Conservation (phyloP, 2,113 vertebrate genomes). For the Sisor rabdophorus region DNA sequence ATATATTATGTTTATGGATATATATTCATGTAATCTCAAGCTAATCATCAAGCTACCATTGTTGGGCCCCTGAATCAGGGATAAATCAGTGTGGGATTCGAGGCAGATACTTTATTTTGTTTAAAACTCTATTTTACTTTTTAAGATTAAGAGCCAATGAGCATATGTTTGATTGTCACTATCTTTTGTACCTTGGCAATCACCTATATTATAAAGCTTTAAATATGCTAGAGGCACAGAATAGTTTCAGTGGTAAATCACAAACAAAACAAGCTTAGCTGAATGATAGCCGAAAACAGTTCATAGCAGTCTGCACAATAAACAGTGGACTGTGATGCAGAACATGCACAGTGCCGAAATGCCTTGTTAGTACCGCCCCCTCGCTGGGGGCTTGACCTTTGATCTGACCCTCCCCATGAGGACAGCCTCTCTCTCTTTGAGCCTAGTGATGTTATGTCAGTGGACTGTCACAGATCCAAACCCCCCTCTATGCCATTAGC, state of each 20-base stretch:
- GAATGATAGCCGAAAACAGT: neutral
- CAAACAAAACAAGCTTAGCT: neutral
- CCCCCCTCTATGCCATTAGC: slow-evolving; percentile 51
- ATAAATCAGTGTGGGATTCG: neutral
- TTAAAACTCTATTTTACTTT: neutral
- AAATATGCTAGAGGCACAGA: neutral
- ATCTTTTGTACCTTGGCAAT: neutral
- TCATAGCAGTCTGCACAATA: neutral
- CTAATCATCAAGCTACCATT: too few species aligned
- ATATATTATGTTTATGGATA: too few species aligned
- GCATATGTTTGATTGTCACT: neutral
- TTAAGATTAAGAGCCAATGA: neutral
- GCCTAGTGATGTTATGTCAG: slow-evolving; percentile 59
- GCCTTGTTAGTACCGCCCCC: slow-evolving; percentile 55
- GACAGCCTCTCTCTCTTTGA: slow-evolving; percentile 46
- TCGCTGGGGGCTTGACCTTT: slow-evolving; percentile 57
- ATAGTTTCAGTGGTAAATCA: neutral
- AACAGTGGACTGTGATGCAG: slow-evolving; percentile 1
- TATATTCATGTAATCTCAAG: too few species aligned
- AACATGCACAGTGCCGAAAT: slow-evolving; percentile 41
- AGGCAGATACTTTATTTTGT: neutral
- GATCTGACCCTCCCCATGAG: slow-evolving; percentile 58
- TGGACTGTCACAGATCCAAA: slow-evolving; percentile 57
- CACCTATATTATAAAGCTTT: neutral
- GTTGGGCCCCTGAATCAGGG: too few species aligned